Evolutionary conservation across 2,888 invertebrate genomes (phyloP).

Genomic region (Imbricaverruca yamaguchii): DNA sequence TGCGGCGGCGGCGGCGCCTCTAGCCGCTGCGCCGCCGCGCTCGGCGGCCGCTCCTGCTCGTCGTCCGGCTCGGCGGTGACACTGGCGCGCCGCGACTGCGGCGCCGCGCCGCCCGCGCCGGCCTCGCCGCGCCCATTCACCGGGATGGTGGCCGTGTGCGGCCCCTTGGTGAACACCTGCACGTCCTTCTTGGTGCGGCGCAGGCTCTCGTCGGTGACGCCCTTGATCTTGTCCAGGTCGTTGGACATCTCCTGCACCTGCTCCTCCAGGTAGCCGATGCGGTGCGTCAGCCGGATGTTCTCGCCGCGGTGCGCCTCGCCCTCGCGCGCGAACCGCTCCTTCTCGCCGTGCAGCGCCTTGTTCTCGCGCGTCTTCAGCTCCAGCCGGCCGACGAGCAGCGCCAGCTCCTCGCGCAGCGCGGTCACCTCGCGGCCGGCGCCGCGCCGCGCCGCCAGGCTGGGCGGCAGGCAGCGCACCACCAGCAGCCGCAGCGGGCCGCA

Average conservation of each 20-base stretch:
- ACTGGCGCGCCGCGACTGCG: not conserved
- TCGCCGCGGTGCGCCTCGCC: conserved; percentile 51
- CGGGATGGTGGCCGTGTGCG: conserved; percentile 58
- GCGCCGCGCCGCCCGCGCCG: too few relatives aligned
- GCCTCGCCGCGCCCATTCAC: not conserved
- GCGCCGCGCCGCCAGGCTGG: conserved; percentile 61
- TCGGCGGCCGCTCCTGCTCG: too few relatives aligned
- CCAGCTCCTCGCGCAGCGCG: conserved; percentile 52
- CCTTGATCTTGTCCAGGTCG: conserved; percentile 27
- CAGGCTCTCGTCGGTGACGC: conserved; percentile 21
- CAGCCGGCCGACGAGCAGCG: conserved; percentile 52
- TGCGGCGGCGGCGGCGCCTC: not conserved
- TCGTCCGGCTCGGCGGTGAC: too few relatives aligned
- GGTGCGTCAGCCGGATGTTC: conserved; percentile 73
- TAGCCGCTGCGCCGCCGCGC: not conserved
- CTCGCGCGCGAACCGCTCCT: conserved; percentile 35
- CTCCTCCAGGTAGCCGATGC: conserved; percentile 82
- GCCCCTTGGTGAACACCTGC: conserved; percentile 65
- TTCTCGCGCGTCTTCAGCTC: conserved; percentile 57
- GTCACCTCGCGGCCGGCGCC: conserved; percentile 60
- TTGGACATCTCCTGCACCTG: conserved; percentile 45
- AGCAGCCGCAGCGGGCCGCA: conserved; percentile 17
- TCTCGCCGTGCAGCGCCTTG: conserved; percentile 35
- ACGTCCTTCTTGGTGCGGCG: conserved; percentile 22
- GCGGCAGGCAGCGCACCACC: conserved; percentile 19